Base-by-base conservation (phyloP, 1,140 invertebrate species). In the Doryteuthis pealeii region DNA sequence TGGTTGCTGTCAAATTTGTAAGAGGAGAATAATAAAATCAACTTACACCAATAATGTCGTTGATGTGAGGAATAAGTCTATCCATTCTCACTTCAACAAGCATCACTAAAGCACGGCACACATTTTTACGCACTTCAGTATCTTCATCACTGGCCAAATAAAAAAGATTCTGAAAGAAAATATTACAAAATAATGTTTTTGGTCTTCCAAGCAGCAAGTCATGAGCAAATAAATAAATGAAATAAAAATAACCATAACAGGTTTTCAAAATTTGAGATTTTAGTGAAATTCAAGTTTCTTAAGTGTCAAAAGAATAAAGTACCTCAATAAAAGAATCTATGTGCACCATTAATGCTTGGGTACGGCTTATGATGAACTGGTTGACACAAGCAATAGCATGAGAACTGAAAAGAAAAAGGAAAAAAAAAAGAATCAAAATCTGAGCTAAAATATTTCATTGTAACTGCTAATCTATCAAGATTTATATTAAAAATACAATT, bases 361-460 rank as follows among this genome's bases (percentile, higher is more conserved):
- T 95, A 80, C 96, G 91, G 83, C 92, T 93, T 76, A 96, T 94
- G 81, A 99, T 98, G 85, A 99, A 99, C 84, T 98, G 96, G 91
- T 99, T 99, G 3, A 99, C 95, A 91, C 97, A 99, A 45, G 95
- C 96, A 82, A 98, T 96, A 28, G 96, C 96, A 90, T 98, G 96
- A 49, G 96, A 97, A 84, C 96, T 93, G 81, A 22, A 86, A 85
- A 78, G 58, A 77, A 76, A 71, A 22, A 78, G 54, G 4, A 65
- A 62, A 40, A 40, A 40, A 10, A 40, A 15, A 62, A 62, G 18
- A 62, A 8, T 2, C 22, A 4, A 62, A 14, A 10, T 40, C 10
- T 40, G n/a, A n/a, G n/a, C n/a, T 22, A 45, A 15, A 28, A 72
- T n/a, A n/a, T n/a, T n/a, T n/a, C n/a, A n/a, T n/a, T n/a, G n/a